Conservation (phyloP, 2,113 vertebrate genomes). For the Spea bombifrons region DNA sequence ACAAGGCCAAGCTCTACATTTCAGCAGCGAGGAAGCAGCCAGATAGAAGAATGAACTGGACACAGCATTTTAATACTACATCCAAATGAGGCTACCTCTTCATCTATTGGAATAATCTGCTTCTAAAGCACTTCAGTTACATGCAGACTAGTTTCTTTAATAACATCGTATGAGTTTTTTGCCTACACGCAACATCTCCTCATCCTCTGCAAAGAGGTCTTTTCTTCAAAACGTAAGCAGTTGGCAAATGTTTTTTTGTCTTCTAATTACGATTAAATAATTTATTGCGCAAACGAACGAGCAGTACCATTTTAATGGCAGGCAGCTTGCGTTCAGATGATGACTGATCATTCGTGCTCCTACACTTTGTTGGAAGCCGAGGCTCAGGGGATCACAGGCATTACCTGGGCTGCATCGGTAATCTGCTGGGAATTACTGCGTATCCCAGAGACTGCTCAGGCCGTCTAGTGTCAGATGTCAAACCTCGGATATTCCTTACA, state of each 20-base stretch:
- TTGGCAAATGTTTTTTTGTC: neutral
- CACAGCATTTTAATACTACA: no score
- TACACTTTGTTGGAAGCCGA: neutral
- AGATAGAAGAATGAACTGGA: no score
- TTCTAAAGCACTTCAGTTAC: no score
- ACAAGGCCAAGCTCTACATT: no score
- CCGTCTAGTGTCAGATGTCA: no score
- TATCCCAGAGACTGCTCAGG: neutral
- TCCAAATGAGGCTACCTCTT: no score
- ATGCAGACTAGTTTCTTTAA: no score
- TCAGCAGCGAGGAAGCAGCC: no score
- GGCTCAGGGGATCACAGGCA: neutral
- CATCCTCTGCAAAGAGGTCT: neutral
- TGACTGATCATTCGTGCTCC: neutral
- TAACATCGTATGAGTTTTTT: no score
- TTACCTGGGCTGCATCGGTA: neutral
- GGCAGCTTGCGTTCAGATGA: neutral
- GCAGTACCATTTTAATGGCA: neutral
- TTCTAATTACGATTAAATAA: neutral
- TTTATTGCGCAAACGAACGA: neutral
- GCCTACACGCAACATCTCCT: no score
- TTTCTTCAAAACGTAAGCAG: neutral
- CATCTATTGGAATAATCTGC: no score
- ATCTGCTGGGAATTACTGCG: neutral
- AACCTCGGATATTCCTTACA: no score